Base-by-base conservation (phyloP, 2,888 invertebrate species). In the Argyresthia albistria region DNA sequence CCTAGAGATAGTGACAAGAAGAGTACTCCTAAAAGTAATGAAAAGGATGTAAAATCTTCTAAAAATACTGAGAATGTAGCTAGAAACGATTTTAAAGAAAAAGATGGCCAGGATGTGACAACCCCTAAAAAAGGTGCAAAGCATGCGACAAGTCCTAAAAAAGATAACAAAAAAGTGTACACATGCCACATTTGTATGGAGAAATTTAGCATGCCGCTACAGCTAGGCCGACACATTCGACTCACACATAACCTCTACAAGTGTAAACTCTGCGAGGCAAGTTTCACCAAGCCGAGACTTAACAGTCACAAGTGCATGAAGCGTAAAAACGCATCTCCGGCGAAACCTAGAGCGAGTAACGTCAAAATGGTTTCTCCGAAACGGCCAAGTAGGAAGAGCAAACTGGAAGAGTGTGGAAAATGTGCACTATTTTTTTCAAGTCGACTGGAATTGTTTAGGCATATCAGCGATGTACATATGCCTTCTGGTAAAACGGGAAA, bases 401-500 rank as follows among this genome's bases (percentile, higher is more conserved):
- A 43, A 25, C 8, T 43, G 11, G 25, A 51, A 14, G 46, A 52
- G 16, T 52, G 52, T 36, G 52, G 52, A 1, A 52, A 47, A 25
- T 52, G 52, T 35, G 47, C 25, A 9, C 25, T 52, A n/a, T 52
- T 47, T n/a, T 52, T 52, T 37, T 15, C 9, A 11, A 37, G 14
- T 9, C 46, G 47, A 25, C 47, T 52, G 25, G 52, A 46, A 16
- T 42, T 52, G 8, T 12, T 47, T 6, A 39, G 35, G 25, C 52
- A 52, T 42, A 47, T 52, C 9, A 52, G 52, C 14, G 47, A 43
- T 12, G 35, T 47, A 10, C 52, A 52, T 36, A 52, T 47, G 47
- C 7, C 43, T 6, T 25, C 25, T 25, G 10, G 46, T 52, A 37
- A 12, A 15, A 10, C 11, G 25, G 10, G 14, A 37, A 14, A 37